phyloP scores from a whole-genome alignment of 2,888 invertebrate genomes.

The Pandemis corylana region DNA sequence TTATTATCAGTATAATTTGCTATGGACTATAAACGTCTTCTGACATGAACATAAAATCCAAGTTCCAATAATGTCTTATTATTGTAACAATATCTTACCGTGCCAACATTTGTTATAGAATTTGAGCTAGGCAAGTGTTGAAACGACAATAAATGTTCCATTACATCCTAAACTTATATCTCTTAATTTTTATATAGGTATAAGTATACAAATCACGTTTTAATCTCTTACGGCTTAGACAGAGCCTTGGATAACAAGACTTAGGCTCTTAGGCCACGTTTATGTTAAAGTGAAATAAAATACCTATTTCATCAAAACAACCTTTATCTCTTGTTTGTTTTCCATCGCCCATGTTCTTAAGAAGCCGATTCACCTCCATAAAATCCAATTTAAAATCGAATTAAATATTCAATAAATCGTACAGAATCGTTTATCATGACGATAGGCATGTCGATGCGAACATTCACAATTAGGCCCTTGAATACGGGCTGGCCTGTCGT shows the following conservation, averaged over 20 bases:
- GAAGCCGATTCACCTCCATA: not conserved
- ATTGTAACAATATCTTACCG: too few relatives aligned
- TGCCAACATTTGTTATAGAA: too few relatives aligned
- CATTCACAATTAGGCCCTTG: slow-evolving; percentile 8
- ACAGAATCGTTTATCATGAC: not conserved
- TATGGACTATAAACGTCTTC: not conserved
- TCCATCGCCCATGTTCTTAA: not conserved
- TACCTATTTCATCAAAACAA: too few relatives aligned
- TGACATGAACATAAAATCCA: not conserved
- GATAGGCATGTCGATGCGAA: not conserved
- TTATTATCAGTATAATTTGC: not conserved
- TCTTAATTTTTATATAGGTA: too few relatives aligned
- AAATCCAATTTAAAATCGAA: slow-evolving; percentile 1
- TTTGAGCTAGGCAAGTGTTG: not conserved
- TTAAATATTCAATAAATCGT: slow-evolving; percentile 9
- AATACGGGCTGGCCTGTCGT: slow-evolving; percentile 50
- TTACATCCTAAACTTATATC: too few relatives aligned
- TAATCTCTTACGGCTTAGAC: too few relatives aligned
- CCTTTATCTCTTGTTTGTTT: too few relatives aligned
- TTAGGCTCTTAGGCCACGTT: too few relatives aligned
- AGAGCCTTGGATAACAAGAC: too few relatives aligned
- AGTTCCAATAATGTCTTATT: not conserved
- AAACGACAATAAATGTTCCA: not conserved
- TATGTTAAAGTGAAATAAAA: too few relatives aligned
- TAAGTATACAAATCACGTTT: too few relatives aligned